Conservation (phyloP, 2,113 vertebrate genomes). For the Atractosteus spatula region DNA sequence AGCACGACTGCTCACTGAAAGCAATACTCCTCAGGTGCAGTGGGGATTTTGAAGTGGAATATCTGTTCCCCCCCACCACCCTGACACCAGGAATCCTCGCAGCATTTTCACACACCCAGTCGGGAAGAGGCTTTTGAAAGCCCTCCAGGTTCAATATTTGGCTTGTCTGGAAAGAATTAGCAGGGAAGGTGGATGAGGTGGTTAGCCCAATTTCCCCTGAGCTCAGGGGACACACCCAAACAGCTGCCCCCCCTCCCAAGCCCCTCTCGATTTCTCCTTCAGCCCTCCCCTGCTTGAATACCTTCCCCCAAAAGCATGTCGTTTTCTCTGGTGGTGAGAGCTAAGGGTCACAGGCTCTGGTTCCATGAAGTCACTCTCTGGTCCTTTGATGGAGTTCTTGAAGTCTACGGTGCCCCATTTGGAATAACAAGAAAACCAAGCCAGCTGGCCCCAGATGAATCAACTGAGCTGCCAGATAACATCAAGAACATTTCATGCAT, state of each 20-base stretch:
- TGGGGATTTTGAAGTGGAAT: not conserved
- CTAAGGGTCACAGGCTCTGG: not conserved
- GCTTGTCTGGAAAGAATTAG: slow-evolving; percentile 43
- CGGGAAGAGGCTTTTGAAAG: slow-evolving; percentile 33
- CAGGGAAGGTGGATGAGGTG: slow-evolving; percentile 27
- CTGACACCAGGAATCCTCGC: slow-evolving; percentile 23
- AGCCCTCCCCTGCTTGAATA: not conserved
- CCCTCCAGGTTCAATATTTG: slow-evolving; percentile 40
- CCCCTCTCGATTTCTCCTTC: not conserved
- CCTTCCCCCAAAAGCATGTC: not conserved
- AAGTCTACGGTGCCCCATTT: not conserved
- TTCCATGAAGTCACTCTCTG: slow-evolving; percentile 13
- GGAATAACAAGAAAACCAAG: slow-evolving; percentile 14
- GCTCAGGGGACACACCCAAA: slow-evolving; percentile 33
- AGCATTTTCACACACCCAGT: slow-evolving; percentile 33
- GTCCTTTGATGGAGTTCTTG: slow-evolving; percentile 1
- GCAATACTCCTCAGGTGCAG: slow-evolving; percentile 11
- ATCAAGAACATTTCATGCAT: slow-evolving; percentile 30
- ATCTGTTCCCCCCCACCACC: not conserved
- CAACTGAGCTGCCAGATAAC: slow-evolving; percentile 28
- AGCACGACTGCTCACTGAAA: not conserved
- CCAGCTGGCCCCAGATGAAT: slow-evolving; percentile 27
- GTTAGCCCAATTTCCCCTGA: slow-evolving; percentile 30
- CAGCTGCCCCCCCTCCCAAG: slow-evolving; percentile 6
- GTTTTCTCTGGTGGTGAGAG: not conserved